Evolutionary conservation across 2,888 invertebrate species (phyloP).

Genomic region (Cosmorhoe ocellata): DNA sequence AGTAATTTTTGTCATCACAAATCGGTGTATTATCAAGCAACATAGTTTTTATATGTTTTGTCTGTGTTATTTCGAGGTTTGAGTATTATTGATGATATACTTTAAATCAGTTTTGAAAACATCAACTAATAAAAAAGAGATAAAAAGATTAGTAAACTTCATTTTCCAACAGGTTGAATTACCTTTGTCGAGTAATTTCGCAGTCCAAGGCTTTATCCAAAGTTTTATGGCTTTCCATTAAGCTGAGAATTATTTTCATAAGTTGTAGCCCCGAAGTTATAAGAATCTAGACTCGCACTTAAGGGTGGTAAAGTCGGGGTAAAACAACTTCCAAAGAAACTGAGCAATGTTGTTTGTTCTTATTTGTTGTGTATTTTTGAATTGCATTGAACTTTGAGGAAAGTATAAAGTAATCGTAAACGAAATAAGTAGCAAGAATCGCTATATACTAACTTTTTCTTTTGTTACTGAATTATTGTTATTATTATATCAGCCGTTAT

Average conservation of each 20-base stretch:
- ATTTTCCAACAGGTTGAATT: not conserved
- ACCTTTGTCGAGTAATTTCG: slow-evolving; percentile 4
- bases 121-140: too few species aligned
- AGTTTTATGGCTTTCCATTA: not conserved
- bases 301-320: slow-evolving; percentile 28
- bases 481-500: too few species aligned
- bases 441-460: too few species aligned
- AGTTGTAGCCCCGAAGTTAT: slow-evolving; percentile 14
- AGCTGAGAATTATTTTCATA: slow-evolving; percentile 11
- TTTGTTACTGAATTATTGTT: too few species aligned
- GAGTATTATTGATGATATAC: too few species aligned
- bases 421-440: too few species aligned
- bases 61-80: too few species aligned
- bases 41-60: too few species aligned
- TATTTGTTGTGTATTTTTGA: slow-evolving; percentile 13
- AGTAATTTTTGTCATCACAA: too few species aligned
- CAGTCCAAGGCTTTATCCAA: not conserved
- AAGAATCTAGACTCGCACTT: slow-evolving; percentile 23
- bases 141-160: too few species aligned
- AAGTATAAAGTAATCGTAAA: not conserved
- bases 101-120: too few species aligned
- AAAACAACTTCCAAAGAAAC: slow-evolving; percentile 42
- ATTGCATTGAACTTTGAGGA: slow-evolving; percentile 5
- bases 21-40: too few species aligned
- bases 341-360: not conserved